phyloP scores from a whole-genome alignment of 2,888 invertebrate species.

The Synergus gifuensis region DNA sequence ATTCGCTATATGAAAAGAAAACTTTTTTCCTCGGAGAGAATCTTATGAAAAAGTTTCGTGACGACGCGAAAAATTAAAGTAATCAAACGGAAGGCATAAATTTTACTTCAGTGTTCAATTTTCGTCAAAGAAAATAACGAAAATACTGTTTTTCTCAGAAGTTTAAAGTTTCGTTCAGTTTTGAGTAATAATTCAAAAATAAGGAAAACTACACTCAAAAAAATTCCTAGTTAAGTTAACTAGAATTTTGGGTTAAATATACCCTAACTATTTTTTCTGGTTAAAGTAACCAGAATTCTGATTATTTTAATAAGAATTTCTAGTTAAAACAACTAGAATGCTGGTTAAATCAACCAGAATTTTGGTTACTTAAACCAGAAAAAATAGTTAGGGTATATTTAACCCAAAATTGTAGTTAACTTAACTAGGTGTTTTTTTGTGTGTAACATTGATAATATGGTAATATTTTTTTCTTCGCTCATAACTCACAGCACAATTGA shows the following conservation, averaged over 20 bases:
- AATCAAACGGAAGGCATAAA: conserved; percentile 10
- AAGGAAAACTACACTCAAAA: no score
- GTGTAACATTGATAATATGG: not conserved
- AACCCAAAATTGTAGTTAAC: no score
- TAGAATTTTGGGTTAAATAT: no score
- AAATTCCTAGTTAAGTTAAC: no score
- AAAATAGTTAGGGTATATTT: no score
- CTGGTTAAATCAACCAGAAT: no score
- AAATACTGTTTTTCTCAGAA: not conserved
- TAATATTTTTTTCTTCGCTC: not conserved
- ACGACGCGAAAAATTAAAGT: conserved; percentile 26
- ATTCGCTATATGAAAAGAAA: conserved; percentile 27
- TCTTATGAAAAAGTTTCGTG: conserved; percentile 18
- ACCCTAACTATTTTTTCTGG: no score
- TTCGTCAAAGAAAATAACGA: not conserved
- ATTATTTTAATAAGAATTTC: no score
- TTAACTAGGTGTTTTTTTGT: no score
- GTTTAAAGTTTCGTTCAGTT: not conserved
- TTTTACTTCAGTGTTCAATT: conserved; percentile 11
- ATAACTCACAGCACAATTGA: conserved; percentile 18
- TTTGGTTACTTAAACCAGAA: no score
- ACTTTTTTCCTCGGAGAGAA: conserved; percentile 14
- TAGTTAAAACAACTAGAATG: no score
- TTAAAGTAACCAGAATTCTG: no score
- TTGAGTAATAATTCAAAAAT: not conserved